Conservation (phyloP, 2,113 vertebrate genomes). For the Ophiodon elongatus region DNA sequence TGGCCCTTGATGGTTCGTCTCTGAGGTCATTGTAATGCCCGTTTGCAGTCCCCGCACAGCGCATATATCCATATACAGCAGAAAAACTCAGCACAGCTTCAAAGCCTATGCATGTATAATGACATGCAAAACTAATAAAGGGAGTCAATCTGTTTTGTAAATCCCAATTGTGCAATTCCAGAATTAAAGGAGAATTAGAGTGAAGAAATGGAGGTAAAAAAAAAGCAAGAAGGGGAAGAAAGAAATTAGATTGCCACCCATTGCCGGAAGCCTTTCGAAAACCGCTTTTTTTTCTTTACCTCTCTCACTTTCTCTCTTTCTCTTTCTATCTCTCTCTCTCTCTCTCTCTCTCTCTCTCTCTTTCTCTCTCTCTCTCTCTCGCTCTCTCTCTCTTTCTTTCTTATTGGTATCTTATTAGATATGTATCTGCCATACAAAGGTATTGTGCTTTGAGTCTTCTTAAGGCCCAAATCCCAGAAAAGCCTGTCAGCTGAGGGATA, state of each 20-base stretch:
- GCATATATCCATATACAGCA: constrained; percentile 56
- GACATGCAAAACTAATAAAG: constrained; percentile 80
- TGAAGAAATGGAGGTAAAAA: constrained; percentile 49
- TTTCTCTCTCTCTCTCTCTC: constrained; percentile 61
- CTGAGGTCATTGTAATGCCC: constrained; percentile 68
- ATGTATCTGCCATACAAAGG: constrained; percentile 80
- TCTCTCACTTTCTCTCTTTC: constrained; percentile 41
- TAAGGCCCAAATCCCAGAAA: constrained; percentile 83
- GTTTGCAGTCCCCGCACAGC: constrained; percentile 50
- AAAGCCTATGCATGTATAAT: constrained; percentile 79
- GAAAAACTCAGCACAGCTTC: constrained; percentile 55
- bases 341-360: constrained; percentile 59
- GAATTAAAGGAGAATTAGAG: constrained; percentile 76
- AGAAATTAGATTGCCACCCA: constrained; percentile 68
- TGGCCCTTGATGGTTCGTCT: constrained; percentile 70
- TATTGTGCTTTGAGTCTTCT: constrained; percentile 85
- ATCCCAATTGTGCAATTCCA: constrained; percentile 77
- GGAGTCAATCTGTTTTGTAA: constrained; percentile 79
- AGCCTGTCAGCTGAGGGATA: constrained; percentile 82
- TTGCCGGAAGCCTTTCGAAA: constrained; percentile 77
- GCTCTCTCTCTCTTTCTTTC: constrained; percentile 53
- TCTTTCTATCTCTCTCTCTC: constrained; percentile 61
- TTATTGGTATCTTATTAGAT: constrained; percentile 85
- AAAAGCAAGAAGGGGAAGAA: constrained; percentile 48
- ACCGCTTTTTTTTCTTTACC: constrained; percentile 48